Evolutionary conservation across 2,797 vertebrate species (phyloP).

Genomic region (Microctenopoma stevenorrisi): DNA sequence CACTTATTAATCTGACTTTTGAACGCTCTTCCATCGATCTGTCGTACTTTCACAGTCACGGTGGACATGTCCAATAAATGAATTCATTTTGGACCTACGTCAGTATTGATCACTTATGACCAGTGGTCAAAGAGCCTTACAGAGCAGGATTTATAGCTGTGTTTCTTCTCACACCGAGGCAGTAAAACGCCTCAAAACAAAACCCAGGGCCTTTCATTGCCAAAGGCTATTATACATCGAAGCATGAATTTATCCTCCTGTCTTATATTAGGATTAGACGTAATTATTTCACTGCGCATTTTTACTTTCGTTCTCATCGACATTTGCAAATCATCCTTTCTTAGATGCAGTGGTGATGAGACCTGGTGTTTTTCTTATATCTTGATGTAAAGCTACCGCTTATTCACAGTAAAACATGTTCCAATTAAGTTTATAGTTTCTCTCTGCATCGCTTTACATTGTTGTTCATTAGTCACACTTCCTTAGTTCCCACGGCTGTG

Average conservation of each 20-base stretch:
- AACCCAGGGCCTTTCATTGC: neutral
- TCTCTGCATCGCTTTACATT: conserved; percentile 2
- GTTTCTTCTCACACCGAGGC: conserved; percentile 12
- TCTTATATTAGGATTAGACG: neutral
- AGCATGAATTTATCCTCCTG: neutral
- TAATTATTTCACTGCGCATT: neutral
- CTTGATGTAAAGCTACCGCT: neutral
- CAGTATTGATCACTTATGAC: conserved; percentile 54
- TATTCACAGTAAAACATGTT: neutral
- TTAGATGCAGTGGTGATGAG: neutral
- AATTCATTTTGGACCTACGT: conserved; percentile 37
- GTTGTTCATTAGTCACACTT: conserved; percentile 18
- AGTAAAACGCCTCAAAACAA: conserved; percentile 9
- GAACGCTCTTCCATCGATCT: conserved; percentile 41
- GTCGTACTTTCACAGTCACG: conserved; percentile 21
- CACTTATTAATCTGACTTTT: neutral
- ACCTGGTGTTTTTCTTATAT: neutral
- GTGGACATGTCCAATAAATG: conserved; percentile 28
- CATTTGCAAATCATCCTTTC: neutral
- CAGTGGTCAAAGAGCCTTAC: conserved; percentile 11
- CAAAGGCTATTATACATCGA: neutral
- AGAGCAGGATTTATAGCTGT: conserved; percentile 34
- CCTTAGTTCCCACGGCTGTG: conserved; percentile 7
- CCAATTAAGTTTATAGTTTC: conserved; percentile 1
- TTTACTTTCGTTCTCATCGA: neutral